Base-by-base conservation (phyloP, 2,888 invertebrate species). In the Bellardia bayeri region DNA sequence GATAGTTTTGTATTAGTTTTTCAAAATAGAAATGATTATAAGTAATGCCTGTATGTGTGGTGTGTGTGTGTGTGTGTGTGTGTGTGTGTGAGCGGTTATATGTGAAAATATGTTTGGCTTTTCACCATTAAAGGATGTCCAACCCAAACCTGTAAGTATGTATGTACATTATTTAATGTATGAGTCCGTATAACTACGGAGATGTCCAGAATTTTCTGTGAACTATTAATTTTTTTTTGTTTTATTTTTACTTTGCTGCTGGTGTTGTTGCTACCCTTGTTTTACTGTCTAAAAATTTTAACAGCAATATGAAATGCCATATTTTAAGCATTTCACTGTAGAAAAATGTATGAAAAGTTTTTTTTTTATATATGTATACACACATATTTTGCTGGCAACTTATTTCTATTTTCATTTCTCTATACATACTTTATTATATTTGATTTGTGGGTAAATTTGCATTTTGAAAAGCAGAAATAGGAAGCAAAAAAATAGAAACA, bases 101-200 rank as follows among this genome's bases (percentile, higher is more conserved):
- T 49, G 49, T 63, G 40, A 45, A 56, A 33, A 72, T 58, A 66
- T 72, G 16, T 68, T 68, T 74, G 37, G n/a, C 23, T 72, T 82
- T 82, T 86, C 78, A 74, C 78, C 78, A 74, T 66, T 40, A 78
- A 78, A 82, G 82, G 82, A 86, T 63, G 16, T 82, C 86, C 78
- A 58, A 79, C 71, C 78, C 58, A 49, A 23, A 40, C 9, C 54
- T 2, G n/a, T 23, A 45, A 61, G 56, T 49, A 37, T n/a, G 45
- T 49, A 11, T 51, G 16, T 13, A n/a, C 3, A 37, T 54, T 30
- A 51, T 51, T 30, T 68, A 33, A n/a, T 61, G 30, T 16, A 45
- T 30, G 58, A 11, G 9, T 56, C 9, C 23, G 14, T 54, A 13
- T 42, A 37, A 4, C n/a, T 7, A 58, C 2, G 14, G 37, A 16